Base-by-base conservation (phyloP, 1,140 invertebrate species). In the Batillaria attramentaria region DNA sequence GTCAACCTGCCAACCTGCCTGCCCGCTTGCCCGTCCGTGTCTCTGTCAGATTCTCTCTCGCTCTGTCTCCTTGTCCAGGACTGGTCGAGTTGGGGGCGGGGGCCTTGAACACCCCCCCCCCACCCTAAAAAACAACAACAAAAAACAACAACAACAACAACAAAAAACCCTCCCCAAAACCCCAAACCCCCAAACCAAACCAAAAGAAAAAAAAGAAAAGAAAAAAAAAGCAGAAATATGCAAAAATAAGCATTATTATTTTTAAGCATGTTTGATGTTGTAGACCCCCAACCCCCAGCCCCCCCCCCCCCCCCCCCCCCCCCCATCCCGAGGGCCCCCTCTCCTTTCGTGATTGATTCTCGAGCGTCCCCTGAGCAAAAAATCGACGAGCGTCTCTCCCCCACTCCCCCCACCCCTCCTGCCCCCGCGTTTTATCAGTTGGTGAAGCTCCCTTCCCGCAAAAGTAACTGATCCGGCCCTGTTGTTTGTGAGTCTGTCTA, bases 1-100 rank as follows among this genome's bases (percentile, higher is more conserved):
- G 66, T 77, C 74, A 77, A 31, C 74, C 62, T 66, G 35, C 62
- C 46, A 35, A 66, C 46, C 46, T 41, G 41, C 37, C 41, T 77
- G 13, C 24, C 41, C 69, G 46, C 20, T 24, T 16, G n/a, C n/a
- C n/a, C n/a, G n/a, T 16, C 10, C 10, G 13, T 16, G 10, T 66
- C 8, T 66, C 13, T 16, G 28, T 66, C 62, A 28, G 8, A 31
- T 28, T 66, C 10, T 13, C 33, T 66, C 13, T 66, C 13, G 28
- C n/a, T n/a, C n/a, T n/a, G n/a, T n/a, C n/a, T n/a, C n/a, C n/a
- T n/a, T n/a, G n/a, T n/a, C n/a, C n/a, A n/a, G n/a, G n/a, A n/a
- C n/a, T n/a, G n/a, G n/a, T n/a, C n/a, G n/a, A n/a, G n/a, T n/a
- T n/a, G n/a, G n/a, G n/a, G n/a, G n/a, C n/a, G n/a, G n/a, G n/a